Evolutionary conservation across 2,113 vertebrate genomes (phyloP).

Genomic region (Carassius carassius): DNA sequence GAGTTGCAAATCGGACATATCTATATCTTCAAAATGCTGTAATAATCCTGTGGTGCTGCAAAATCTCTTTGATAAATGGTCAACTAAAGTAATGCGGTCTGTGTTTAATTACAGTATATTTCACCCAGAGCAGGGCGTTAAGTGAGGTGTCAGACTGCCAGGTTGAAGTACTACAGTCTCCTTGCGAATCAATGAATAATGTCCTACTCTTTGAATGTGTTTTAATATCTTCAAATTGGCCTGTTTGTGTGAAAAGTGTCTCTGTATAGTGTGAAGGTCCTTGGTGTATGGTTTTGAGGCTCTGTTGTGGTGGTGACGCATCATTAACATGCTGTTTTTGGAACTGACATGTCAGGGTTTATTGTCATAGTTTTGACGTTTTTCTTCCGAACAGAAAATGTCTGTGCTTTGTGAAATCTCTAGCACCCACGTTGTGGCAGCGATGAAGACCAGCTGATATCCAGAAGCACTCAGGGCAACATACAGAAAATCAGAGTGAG

Average conservation of each 20-base stretch:
- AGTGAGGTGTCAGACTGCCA: conserved; percentile 19
- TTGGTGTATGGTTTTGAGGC: neutral
- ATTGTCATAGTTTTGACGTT: conserved; percentile 10
- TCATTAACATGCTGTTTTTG: conserved; percentile 33
- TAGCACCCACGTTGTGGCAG: neutral
- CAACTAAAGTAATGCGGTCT: conserved; percentile 2
- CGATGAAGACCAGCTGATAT: neutral
- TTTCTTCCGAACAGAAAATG: neutral
- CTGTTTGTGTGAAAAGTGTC: conserved; percentile 12
- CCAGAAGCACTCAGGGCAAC: neutral
- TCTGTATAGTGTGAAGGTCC: neutral
- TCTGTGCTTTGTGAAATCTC: neutral
- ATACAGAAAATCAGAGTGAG: neutral
- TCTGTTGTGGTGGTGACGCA: neutral
- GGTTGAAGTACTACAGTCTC: conserved; percentile 16
- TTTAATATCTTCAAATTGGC: conserved; percentile 16
- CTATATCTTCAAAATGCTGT: conserved; percentile 5
- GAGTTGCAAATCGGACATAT: neutral
- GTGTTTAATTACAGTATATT: conserved; percentile 33
- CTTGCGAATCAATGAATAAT: neutral
- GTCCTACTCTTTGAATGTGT: neutral
- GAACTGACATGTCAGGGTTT: conserved; percentile 12
- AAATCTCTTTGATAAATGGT: conserved; percentile 10
- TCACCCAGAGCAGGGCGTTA: conserved; percentile 23
- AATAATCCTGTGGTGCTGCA: conserved; percentile 9